phyloP scores from a whole-genome alignment of 2,113 vertebrate genomes.

The Brienomyrus brachyistius region DNA sequence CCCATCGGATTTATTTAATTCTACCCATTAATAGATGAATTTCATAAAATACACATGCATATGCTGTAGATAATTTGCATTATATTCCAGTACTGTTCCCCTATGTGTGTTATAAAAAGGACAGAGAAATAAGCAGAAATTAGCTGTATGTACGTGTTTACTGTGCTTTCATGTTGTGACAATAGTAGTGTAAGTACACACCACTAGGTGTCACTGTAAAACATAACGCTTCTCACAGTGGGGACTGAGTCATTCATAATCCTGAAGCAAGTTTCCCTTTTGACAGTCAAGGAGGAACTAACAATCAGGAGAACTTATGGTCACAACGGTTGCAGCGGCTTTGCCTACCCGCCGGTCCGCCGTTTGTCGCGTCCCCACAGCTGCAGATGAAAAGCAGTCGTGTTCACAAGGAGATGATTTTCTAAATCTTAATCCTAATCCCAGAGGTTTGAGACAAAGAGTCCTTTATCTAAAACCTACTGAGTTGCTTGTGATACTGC shows the following conservation, averaged over 20 bases:
- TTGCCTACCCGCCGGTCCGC: not conserved
- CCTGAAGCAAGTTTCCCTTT: not conserved
- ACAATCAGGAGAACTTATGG: not conserved
- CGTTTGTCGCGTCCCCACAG: not conserved
- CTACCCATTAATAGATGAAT: not conserved
- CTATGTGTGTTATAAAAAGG: not conserved
- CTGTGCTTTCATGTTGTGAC: not conserved
- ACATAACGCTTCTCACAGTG: not conserved
- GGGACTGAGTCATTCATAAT: not conserved
- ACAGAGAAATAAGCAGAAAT: not conserved
- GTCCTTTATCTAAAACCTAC: not conserved
- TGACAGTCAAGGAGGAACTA: not conserved
- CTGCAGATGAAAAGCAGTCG: not conserved
- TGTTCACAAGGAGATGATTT: not conserved
- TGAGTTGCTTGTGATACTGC: not conserved
- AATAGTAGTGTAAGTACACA: not conserved
- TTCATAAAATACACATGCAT: not conserved
- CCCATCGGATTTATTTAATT: not conserved
- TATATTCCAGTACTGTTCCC: not conserved
- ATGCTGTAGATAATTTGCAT: not conserved
- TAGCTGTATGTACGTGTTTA: not conserved
- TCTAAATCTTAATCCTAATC: not conserved
- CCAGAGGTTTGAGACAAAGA: not conserved
- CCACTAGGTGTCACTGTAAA: constrained; percentile 25
- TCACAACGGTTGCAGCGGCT: not conserved